Base-by-base conservation (phyloP, 2,888 invertebrate genomes). In the Quadroppia sp. region DNA sequence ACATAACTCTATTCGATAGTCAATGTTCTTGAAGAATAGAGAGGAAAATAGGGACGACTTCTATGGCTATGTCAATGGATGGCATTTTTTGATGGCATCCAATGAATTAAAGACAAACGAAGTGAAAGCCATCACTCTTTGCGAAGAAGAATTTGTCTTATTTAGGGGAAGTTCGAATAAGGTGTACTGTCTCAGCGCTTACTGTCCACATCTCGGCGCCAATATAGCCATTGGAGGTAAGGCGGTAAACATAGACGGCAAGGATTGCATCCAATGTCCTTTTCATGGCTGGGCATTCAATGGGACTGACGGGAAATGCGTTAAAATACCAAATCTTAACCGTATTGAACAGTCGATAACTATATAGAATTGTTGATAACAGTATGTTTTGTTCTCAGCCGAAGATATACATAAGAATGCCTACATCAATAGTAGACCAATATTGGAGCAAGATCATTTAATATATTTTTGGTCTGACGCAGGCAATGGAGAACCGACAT, bases 131-230 rank as follows among this genome's bases (percentile, higher is more conserved):
- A 85, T 90, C 0, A 85, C 70, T 70, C n/a, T 79, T 80, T 56
- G 79, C 89, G 89, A 89, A 1, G 85, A 88, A 79, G 87, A 89
- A 77, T 85, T 91, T 36, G 89, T 89, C 48, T 86, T 91, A 0
- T 91, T 91, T 32, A 81, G 86, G 15, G 87, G 87, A 0, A 84
- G 86, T 64, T 85, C 86, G 45, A 89, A 89, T 0, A 79, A 84
- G 2, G 88, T 88, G 0, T 87, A 88, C 72, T 87, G 90, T 0
- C 83, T 93, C 40, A 89, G 94, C 81, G 92, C 94, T 0, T 92
- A 92, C 81, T 94, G 94, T 79, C 93, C 94, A 0, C 94, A 94
- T 81, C 83, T 94, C 78, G 94, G 94, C 0, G 94, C 94, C 0
- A 91, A 94, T 81, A 83, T 94, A 80, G 92, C 87, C 0, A 85